Base-by-base conservation (phyloP, 2,888 invertebrate species). In the Dromius quadrimaculatus region DNA sequence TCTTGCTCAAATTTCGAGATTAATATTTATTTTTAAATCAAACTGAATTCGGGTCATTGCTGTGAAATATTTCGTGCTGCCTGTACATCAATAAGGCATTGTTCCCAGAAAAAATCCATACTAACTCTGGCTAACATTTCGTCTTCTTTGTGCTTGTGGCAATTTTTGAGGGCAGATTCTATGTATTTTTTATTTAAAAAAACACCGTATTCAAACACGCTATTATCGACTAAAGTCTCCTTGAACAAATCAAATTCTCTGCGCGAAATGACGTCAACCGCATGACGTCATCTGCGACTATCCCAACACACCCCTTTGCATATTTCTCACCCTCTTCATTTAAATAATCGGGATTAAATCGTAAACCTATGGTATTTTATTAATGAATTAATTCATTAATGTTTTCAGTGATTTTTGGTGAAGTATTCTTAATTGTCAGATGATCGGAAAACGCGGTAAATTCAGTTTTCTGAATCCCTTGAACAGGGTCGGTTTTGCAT, bases 241-340 rank as follows among this genome's bases (percentile, higher is more conserved):
- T 17, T 32, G 41, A 43, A 43, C 43, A 63, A 63, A 63, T 63
- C 63, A 63, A 63, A 63, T 19, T 36, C 59, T 17, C 59, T 63
- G 63, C 45, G 45, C 63, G 63, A 28, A 11, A 71, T 76, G 75
- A 77, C 76, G 76, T 77, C 78, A 77, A 41, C 64, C 71, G 20
- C 28, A 2, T 61, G 66, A 72, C 74, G 71, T 63, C 71, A 54
- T 23, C 13, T 9, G 50, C 20, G 22, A 6, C 50, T 54, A 54
- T 32, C 50, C 50, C 50, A 54, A 54, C 45, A 20, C 19, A 45
- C 5, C 45, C 20, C 19, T 20, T 8, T 28, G n/a, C 20, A 6
- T n/a, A 8, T 6, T 2, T 5, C n/a, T n/a, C 2, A 41, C 1
- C 41, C 15, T 11, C 15, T 8, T 2, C 13, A 15, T 2, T 15